phyloP scores from a whole-genome alignment of 2,797 vertebrate genomes.

The Darevskia mixta region DNA sequence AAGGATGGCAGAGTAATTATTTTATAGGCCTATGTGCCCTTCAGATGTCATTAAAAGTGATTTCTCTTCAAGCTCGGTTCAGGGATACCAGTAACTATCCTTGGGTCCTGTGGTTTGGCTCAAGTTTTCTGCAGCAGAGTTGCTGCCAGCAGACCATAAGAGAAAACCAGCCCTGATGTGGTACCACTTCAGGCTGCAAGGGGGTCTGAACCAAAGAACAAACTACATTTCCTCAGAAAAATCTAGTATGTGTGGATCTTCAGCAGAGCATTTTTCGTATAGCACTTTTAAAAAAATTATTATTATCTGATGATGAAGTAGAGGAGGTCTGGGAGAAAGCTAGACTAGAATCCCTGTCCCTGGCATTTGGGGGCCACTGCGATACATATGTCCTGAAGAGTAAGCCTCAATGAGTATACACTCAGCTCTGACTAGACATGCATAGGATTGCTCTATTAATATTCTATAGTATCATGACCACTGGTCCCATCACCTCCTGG shows the following conservation, averaged over 20 bases:
- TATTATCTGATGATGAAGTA: too few relatives aligned
- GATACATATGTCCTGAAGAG: neutral
- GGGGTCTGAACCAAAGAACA: neutral
- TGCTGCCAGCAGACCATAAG: neutral
- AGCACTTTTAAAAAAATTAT: neutral
- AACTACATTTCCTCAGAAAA: neutral
- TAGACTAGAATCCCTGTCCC: neutral
- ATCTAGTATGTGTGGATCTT: neutral
- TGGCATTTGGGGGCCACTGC: neutral
- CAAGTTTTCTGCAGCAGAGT: neutral
- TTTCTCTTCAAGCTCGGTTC: neutral
- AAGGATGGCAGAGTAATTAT: slow-evolving; percentile 1
- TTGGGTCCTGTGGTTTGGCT: neutral
- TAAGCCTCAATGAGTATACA: neutral
- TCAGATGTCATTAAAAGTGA: slow-evolving; percentile 9
- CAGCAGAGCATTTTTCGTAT: neutral
- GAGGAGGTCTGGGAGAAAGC: neutral
- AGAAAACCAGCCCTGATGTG: neutral
- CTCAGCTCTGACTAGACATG: neutral
- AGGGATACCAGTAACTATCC: neutral
- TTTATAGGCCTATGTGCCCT: neutral
- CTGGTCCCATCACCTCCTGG: too few relatives aligned
- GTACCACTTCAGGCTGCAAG: neutral
- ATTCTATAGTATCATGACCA: neutral
- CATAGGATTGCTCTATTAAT: neutral